Conservation (phyloP, 2,113 vertebrate genomes). For the Syngnathus floridae region DNA sequence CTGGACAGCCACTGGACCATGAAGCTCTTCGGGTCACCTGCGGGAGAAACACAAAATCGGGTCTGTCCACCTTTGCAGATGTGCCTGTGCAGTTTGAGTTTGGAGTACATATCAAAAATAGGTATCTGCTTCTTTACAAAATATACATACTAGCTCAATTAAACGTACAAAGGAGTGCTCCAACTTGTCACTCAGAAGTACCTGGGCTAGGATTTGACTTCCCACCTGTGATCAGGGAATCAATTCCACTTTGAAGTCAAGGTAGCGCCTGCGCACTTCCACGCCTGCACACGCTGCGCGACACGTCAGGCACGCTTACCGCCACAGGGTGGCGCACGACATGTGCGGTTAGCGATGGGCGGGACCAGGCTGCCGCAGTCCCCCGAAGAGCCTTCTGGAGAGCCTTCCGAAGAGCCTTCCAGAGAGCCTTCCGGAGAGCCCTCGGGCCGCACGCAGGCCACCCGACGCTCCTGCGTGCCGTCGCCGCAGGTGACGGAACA, state of each 20-base stretch:
- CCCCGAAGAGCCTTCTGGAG: conserved; percentile 36
- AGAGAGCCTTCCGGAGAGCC: conserved; percentile 68
- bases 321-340: conserved; percentile 74
- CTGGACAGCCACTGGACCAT: conserved; percentile 90
- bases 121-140: neutral
- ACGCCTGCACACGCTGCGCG: no score
- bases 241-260: no score
- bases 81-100: neutral
- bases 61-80: neutral
- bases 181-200: neutral
- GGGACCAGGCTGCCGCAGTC: conserved; percentile 72
- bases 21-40: conserved; percentile 80
- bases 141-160: no score
- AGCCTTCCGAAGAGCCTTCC: no score
- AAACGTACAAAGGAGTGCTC: neutral
- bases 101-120: neutral
- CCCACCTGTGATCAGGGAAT: no score
- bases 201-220: no score
- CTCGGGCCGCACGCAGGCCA: conserved; percentile 76
- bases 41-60: conserved; percentile 6
- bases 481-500: conserved; percentile 91
- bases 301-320: conserved; percentile 9
- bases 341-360: conserved; percentile 72
- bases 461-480: conserved; percentile 84
- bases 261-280: no score